Conservation (phyloP, 2,113 vertebrate genomes). For the Chaetops frenatus region DNA sequence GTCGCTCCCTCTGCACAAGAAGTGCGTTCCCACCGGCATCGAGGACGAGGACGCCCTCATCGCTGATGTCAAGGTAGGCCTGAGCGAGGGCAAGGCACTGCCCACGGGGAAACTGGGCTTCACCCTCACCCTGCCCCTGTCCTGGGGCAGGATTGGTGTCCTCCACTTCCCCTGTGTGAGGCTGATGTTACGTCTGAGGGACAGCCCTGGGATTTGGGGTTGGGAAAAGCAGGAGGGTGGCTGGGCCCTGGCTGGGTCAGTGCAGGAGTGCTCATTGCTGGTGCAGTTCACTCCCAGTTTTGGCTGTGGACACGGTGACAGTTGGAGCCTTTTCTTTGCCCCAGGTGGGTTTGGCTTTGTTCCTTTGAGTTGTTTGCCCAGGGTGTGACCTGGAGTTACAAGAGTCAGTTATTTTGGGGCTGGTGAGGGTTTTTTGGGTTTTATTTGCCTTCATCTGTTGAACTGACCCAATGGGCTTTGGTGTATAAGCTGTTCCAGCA, state of each 20-base stretch:
- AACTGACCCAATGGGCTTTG: neutral
- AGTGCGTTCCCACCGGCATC: conserved; percentile 90
- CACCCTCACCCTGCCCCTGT: fast-evolving
- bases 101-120: neutral
- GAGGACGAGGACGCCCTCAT: conserved; percentile 85
- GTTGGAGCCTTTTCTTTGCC: neutral
- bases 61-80: conserved; percentile 80
- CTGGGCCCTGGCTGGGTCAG: neutral
- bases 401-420: neutral
- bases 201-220: neutral
- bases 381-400: neutral
- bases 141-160: neutral
- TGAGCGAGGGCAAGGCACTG: fast-evolving
- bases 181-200: neutral
- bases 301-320: neutral
- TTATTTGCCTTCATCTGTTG: neutral
- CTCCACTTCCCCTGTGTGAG: neutral
- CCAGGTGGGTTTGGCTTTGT: neutral
- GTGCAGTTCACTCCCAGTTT: neutral
- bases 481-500: neutral
- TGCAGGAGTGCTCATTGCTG: fast-evolving
- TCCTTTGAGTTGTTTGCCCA: neutral
- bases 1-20: conserved; percentile 88
- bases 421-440: neutral
- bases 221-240: neutral